These are phyloP conservation scores for Ophioninae sp. DNA, from an alignment of 2,888 invertebrate species.

Conservation along the genomic window DNA sequence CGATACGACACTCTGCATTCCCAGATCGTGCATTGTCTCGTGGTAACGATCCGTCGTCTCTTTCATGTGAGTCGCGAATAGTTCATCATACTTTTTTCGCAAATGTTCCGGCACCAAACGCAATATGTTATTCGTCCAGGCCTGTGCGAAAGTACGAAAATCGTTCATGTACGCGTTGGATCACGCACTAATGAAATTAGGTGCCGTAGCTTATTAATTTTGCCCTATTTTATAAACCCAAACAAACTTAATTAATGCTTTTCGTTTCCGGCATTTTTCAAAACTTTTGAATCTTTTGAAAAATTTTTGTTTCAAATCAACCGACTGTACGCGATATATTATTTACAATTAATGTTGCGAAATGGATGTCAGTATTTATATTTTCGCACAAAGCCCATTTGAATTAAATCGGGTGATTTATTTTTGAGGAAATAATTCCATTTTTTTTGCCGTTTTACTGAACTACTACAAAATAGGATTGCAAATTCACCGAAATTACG, in stretches of 20 bases:
- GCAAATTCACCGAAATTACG: not conserved
- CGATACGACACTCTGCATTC: constrained; percentile 85
- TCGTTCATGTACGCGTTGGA: not conserved
- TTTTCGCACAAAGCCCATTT: too few relatives aligned
- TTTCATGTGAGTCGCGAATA: constrained; percentile 82
- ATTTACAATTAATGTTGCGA: too few relatives aligned
- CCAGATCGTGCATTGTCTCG: constrained; percentile 82
- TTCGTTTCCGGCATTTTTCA: too few relatives aligned
- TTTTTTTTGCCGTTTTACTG: not conserved
- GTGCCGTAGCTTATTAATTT: not conserved
- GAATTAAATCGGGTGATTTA: too few relatives aligned
- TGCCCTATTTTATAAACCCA: not conserved
- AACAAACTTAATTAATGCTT: too few relatives aligned
- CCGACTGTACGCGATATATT: too few relatives aligned
- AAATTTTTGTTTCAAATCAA: too few relatives aligned
- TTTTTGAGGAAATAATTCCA: too few relatives aligned
- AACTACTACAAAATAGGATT: not conserved
- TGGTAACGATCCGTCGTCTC: constrained; percentile 80
- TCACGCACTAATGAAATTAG: not conserved
- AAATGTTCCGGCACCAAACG: constrained; percentile 83
- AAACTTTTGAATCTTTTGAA: too few relatives aligned
- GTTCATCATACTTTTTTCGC: constrained; percentile 83
- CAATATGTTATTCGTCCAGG: constrained; percentile 84
- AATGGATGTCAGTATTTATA: too few relatives aligned
- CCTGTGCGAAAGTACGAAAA: constrained; percentile 60